A percentile compares a stretch with the other conserved stretches of the same genome.
Conservation (phyloP, 2,888 invertebrate genomes). For the Pterobdella sp. region DNA sequence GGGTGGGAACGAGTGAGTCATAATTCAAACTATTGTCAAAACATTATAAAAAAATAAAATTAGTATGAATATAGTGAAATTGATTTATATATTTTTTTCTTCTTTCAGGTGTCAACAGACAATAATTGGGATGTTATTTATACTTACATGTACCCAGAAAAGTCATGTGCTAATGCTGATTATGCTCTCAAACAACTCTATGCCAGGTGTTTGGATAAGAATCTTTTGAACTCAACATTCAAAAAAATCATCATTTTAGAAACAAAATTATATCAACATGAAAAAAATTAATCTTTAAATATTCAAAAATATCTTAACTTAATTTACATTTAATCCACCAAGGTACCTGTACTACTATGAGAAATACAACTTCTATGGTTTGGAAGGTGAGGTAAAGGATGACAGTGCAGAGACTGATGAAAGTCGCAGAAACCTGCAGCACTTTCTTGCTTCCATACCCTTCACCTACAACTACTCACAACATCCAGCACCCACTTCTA, state of each 20-base stretch:
- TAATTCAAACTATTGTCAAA: neutral
- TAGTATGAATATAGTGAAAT: neutral
- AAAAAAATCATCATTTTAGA: neutral
- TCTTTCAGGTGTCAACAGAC: conserved; percentile 69
- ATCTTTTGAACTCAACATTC: neutral
- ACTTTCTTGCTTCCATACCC: conserved; percentile 54
- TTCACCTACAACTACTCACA: conserved; percentile 70
- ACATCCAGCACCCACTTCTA: conserved; percentile 66
- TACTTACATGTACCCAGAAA: conserved; percentile 57
- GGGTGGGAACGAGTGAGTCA: conserved; percentile 81
- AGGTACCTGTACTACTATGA: conserved; percentile 78
- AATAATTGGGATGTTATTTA: conserved; percentile 79
- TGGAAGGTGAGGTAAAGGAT: conserved; percentile 64
- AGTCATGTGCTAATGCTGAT: conserved; percentile 78
- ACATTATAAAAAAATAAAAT: neutral
- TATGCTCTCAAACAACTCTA: conserved; percentile 76
- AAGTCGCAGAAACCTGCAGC: conserved; percentile 30
- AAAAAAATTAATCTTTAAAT: neutral
- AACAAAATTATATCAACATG: neutral
- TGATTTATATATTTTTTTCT: conserved; percentile 25
- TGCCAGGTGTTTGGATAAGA: conserved; percentile 57
- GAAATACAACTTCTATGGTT: conserved; percentile 76
- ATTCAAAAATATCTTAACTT: neutral
- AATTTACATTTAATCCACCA: conserved; percentile 42
- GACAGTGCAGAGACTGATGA: conserved; percentile 66